Conservation (phyloP, 2,888 invertebrate species). For the Drosophila neoperkinsi region DNA sequence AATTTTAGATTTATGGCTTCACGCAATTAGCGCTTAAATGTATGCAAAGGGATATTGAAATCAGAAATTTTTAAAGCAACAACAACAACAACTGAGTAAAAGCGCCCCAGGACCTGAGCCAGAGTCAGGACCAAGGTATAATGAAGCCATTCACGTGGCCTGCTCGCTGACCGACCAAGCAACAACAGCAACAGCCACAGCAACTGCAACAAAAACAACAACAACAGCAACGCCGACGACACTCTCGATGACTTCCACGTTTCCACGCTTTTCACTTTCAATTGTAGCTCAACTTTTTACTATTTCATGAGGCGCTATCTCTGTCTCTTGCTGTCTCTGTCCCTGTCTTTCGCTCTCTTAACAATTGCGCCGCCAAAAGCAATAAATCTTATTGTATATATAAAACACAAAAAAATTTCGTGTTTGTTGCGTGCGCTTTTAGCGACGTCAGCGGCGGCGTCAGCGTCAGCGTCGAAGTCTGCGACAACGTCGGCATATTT, state of each 20-base stretch:
- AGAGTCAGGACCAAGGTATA: conserved; percentile 53
- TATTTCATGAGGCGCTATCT: conserved; percentile 55
- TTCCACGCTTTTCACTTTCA: conserved; percentile 84
- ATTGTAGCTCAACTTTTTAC: conserved; percentile 79
- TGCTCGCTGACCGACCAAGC: conserved; percentile 59
- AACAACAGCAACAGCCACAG: conserved; percentile 18
- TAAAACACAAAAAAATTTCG: conserved; percentile 49
- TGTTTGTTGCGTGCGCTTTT: conserved; percentile 73
- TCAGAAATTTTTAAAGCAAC: conserved; percentile 37
- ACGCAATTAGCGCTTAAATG: conserved; percentile 82
- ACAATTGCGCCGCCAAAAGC: conserved; percentile 79
- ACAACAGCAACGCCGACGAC: conserved; percentile 45
- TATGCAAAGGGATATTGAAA: conserved; percentile 80
- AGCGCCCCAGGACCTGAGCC: conserved; percentile 36
- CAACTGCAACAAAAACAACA: conserved; percentile 50
- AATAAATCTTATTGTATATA: conserved; percentile 75
- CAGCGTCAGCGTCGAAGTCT: conserved; percentile 17
- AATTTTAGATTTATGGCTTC: conserved; percentile 78
- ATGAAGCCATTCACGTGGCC: conserved; percentile 64
- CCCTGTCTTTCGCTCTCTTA: conserved; percentile 32
- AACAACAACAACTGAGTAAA: conserved; percentile 14
- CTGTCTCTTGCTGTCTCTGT: conserved; percentile 11
- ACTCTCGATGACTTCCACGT: conserved; percentile 79
- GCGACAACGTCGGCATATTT: conserved; percentile 60
- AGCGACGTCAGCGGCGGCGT: conserved; percentile 34